Conservation (phyloP, 2,888 invertebrate species). For the Hedychridium roseum region DNA sequence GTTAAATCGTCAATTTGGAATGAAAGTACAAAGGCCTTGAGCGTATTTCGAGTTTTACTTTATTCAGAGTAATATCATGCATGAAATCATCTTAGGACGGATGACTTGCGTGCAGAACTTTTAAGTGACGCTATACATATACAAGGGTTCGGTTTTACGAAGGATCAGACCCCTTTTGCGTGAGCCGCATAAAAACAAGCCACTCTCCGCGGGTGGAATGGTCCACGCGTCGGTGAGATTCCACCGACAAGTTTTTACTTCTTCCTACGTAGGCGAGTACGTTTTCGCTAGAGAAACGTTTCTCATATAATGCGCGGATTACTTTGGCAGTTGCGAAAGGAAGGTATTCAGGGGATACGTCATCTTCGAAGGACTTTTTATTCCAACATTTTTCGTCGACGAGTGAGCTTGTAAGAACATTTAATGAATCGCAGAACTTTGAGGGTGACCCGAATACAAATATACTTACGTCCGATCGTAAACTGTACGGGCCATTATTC, state of each 20-base stretch:
- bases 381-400: no score
- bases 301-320: slow-evolving; percentile 14
- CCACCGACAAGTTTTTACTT: slow-evolving; percentile 34
- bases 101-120: slow-evolving; percentile 38
- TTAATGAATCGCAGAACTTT: slow-evolving; percentile 1
- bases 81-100: no score
- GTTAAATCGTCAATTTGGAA: no score
- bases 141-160: slow-evolving; percentile 30
- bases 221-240: slow-evolving; percentile 28
- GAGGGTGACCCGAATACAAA: no score
- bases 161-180: slow-evolving; percentile 35
- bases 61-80: no score
- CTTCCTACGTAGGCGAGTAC: slow-evolving; percentile 17
- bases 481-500: no score
- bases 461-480: no score
- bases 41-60: no score
- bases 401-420: slow-evolving; percentile 8
- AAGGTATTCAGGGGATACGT: slow-evolving; percentile 2
- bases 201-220: slow-evolving; percentile 24
- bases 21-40: no score
- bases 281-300: slow-evolving; percentile 19
- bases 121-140: slow-evolving; percentile 35
- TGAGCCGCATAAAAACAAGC: slow-evolving; percentile 36
- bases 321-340: slow-evolving; percentile 8
- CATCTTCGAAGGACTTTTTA: slow-evolving; percentile 1